A percentile compares a stretch with the other conserved stretches of the same genome.
phyloP scores from a whole-genome alignment of 2,888 invertebrate genomes.

The Nymphalis urticae region DNA sequence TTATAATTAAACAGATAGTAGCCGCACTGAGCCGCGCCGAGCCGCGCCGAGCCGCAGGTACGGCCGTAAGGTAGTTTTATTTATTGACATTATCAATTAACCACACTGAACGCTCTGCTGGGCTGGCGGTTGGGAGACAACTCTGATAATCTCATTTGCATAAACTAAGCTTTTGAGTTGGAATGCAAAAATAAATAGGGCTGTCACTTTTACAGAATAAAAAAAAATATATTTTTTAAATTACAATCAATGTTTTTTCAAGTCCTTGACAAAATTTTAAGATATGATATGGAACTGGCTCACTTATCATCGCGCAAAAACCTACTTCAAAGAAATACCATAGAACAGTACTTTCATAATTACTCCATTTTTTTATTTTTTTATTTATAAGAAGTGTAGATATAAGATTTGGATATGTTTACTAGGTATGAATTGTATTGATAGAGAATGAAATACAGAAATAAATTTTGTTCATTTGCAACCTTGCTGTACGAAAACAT shows the following conservation, averaged over 20 bases:
- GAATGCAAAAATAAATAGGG: conserved; percentile 37
- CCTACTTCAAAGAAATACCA: not conserved
- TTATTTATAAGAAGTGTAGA: too few species aligned
- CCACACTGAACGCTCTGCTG: conserved; percentile 40
- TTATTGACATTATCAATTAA: conserved; percentile 43
- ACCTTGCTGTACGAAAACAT: too few species aligned
- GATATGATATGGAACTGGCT: too few species aligned
- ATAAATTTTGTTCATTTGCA: too few species aligned
- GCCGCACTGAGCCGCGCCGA: not conserved
- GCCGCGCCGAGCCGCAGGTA: not conserved
- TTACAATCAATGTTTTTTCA: not conserved
- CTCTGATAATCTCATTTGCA: conserved; percentile 43
- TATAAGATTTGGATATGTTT: too few species aligned
- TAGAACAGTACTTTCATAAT: not conserved
- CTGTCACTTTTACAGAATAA: conserved; percentile 2
- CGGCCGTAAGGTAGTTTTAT: conserved; percentile 20
- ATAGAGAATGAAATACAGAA: too few species aligned
- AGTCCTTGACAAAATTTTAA: too few species aligned
- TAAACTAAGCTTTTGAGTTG: conserved; percentile 39
- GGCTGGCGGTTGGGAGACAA: conserved; percentile 40
- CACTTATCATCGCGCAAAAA: too few species aligned
- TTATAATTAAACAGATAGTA: not conserved
- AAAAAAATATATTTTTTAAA: not conserved
- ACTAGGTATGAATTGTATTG: too few species aligned
- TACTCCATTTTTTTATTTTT: too few species aligned